These are phyloP conservation scores for Peromyscus maniculatus DNA, from an alignment of 2,113 vertebrate species.

Conservation along the genomic window DNA sequence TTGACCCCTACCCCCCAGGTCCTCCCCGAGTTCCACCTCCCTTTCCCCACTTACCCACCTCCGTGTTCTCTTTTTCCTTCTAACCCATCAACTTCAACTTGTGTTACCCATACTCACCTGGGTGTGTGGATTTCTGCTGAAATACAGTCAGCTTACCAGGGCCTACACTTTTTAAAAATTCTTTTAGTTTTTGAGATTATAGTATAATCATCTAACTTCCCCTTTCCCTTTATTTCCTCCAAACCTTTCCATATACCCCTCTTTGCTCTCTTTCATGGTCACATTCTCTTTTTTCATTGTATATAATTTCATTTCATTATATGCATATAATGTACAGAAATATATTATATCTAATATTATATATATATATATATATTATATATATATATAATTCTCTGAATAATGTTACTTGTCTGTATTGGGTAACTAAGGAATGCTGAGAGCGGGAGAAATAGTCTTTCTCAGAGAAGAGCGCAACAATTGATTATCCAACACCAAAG, in stretches of 20 bases:
- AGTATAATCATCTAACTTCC: too few species aligned
- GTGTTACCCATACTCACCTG: background rate
- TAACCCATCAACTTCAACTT: background rate
- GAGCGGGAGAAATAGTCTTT: background rate
- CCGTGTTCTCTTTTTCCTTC: background rate
- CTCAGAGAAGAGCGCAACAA: background rate
- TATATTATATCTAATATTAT: background rate
- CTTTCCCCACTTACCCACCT: background rate
- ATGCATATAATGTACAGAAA: background rate
- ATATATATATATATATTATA: background rate
- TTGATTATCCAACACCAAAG: background rate
- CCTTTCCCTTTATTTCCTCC: too few species aligned
- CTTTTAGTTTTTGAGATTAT: too few species aligned
- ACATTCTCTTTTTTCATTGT: background rate
- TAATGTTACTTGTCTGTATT: background rate
- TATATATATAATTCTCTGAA: background rate
- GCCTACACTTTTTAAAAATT: background rate
- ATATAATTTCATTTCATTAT: background rate
- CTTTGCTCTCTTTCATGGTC: background rate
- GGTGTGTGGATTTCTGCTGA: background rate
- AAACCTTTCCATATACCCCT: background rate
- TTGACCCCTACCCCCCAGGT: too few species aligned
- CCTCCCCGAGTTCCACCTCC: too few species aligned
- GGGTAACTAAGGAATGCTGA: background rate
- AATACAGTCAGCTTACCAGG: background rate